phyloP scores from a whole-genome alignment of 2,888 invertebrate genomes.

The Zeuzera pyrina region DNA sequence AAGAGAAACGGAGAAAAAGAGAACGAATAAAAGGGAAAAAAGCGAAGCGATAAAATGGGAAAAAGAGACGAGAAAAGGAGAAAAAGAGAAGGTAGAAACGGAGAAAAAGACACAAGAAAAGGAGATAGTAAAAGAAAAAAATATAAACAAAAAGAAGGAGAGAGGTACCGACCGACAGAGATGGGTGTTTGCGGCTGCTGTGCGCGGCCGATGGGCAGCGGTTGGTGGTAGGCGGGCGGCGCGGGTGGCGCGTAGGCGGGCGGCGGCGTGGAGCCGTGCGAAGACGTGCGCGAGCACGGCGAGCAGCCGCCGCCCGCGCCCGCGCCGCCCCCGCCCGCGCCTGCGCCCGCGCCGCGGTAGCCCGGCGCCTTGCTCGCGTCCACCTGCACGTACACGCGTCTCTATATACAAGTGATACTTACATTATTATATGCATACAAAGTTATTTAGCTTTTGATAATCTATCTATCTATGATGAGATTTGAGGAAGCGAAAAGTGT shows the following conservation, averaged over 20 bases:
- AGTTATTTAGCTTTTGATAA: too few relatives aligned
- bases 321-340: slow-evolving; percentile 76
- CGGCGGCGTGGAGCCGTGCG: slow-evolving; percentile 65
- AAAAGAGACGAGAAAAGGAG: too few relatives aligned
- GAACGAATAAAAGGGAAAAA: too few relatives aligned
- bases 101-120: too few relatives aligned
- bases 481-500: too few relatives aligned
- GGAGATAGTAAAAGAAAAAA: too few relatives aligned
- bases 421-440: too few relatives aligned
- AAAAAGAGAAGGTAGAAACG: too few relatives aligned
- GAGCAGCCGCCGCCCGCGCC: slow-evolving; percentile 80
- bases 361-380: slow-evolving; percentile 94
- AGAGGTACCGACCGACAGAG: slow-evolving; percentile 18
- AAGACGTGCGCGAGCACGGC: slow-evolving; percentile 72
- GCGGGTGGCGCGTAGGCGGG: slow-evolving; percentile 29
- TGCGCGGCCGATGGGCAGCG: slow-evolving; percentile 2
- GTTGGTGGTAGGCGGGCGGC: slow-evolving; percentile 1
- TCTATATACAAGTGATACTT: neutral
- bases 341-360: slow-evolving; percentile 83
- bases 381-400: slow-evolving; percentile 55
- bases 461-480: too few relatives aligned
- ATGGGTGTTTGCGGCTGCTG: slow-evolving; percentile 18
- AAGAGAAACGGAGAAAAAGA: too few relatives aligned
- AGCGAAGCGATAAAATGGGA: too few relatives aligned
- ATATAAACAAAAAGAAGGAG: too few relatives aligned